These are phyloP conservation scores for Phlogophora meticulosa DNA, from an alignment of 2,888 invertebrate species.

Conservation along the genomic window DNA sequence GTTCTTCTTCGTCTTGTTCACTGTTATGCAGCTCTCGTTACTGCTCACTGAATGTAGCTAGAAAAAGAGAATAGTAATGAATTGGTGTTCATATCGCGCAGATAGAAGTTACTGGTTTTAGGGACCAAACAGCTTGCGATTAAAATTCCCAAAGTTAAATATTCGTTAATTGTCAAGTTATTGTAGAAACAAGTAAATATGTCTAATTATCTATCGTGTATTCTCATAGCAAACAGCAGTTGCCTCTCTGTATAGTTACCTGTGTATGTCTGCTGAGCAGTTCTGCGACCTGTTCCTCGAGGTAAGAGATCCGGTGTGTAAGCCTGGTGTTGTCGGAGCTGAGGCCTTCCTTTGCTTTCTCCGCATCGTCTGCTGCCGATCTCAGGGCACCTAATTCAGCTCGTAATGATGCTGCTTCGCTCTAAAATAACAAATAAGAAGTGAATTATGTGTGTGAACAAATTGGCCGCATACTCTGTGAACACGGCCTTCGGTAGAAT, in stretches of 20 bases:
- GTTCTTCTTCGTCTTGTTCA: constrained; percentile 92
- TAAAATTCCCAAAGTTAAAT: too few species aligned
- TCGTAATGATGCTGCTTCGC: constrained; percentile 90
- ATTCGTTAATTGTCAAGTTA: too few species aligned
- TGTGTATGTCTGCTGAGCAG: constrained; percentile 87
- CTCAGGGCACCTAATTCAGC: constrained; percentile 91
- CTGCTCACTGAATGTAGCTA: constrained; percentile 84
- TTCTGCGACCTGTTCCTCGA: constrained; percentile 96
- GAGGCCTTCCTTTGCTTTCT: constrained; percentile 92
- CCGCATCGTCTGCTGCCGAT: constrained; percentile 92
- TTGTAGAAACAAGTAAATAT: too few species aligned
- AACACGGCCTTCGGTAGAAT: not conserved
- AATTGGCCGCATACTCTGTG: not conserved
- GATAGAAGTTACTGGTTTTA: not conserved
- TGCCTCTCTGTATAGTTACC: constrained; percentile 65
- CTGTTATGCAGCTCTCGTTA: constrained; percentile 88
- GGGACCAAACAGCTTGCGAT: not conserved
- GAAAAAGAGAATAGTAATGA: constrained; percentile 37
- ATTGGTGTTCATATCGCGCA: not conserved
- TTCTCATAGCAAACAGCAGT: not conserved
- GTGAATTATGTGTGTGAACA: not conserved
- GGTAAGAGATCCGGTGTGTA: constrained; percentile 96
- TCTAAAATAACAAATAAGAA: constrained; percentile 69
- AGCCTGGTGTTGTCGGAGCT: constrained; percentile 95
- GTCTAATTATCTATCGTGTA: too few species aligned